phyloP scores from a whole-genome alignment of 1,140 invertebrate species.

The Pinna nobilis region DNA sequence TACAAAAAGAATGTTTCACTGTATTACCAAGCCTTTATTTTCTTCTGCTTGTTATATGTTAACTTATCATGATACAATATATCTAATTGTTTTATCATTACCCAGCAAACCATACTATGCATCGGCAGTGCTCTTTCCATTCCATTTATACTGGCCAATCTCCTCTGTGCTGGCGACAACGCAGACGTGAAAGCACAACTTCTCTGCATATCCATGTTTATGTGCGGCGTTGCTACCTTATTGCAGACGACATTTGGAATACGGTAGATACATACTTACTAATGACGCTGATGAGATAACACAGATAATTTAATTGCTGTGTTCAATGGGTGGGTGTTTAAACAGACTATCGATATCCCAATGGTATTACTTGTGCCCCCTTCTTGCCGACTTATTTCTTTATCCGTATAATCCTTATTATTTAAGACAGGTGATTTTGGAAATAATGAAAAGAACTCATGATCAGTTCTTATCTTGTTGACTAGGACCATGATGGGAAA shows the following conservation, averaged over 20 bases:
- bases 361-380: not conserved
- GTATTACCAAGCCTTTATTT: not conserved
- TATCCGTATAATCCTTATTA: too few relatives aligned
- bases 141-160: constrained; percentile 54
- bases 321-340: not conserved
- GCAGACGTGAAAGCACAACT: constrained; percentile 54
- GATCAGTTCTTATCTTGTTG: too few relatives aligned
- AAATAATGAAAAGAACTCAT: too few relatives aligned
- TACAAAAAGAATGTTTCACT: not conserved
- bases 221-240: constrained; percentile 84
- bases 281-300: constrained; percentile 13
- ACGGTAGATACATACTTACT: too few relatives aligned
- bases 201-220: constrained; percentile 59
- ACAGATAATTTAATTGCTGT: not conserved
- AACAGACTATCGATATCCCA: not conserved
- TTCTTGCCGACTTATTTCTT: too few relatives aligned
- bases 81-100: constrained; percentile 82
- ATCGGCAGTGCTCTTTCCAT: constrained; percentile 57
- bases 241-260: constrained; percentile 88
- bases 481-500: too few relatives aligned
- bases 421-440: too few relatives aligned
- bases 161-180: constrained; percentile 74
- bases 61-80: not conserved
- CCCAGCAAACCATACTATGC: constrained; percentile 62
- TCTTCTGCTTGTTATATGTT: not conserved